Conservation (phyloP, 2,113 vertebrate species). For the Colaptes auratus region DNA sequence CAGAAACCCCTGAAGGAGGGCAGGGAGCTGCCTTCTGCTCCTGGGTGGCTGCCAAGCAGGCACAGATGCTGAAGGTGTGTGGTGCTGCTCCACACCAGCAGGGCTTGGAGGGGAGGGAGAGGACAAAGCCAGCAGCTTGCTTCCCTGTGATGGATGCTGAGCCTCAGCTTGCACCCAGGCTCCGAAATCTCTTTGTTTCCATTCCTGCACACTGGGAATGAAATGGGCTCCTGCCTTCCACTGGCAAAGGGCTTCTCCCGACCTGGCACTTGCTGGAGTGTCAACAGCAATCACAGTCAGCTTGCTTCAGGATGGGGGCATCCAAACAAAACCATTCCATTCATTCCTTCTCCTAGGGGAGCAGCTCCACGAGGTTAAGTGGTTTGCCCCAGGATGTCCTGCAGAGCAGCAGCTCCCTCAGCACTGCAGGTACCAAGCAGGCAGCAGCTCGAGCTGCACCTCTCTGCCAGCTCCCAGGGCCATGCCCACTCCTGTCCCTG, state of each 20-base stretch:
- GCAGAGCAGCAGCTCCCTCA: background rate
- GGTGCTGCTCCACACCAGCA: background rate
- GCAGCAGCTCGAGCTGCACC: background rate
- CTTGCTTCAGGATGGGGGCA: background rate
- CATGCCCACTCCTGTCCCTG: accelerated
- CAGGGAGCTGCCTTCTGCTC: background rate
- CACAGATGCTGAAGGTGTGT: background rate
- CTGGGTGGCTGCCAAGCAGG: accelerated
- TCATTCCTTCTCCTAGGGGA: background rate
- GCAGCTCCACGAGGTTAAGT: background rate
- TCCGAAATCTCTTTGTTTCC: background rate
- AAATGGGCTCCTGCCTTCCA: accelerated
- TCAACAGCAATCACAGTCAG: background rate
- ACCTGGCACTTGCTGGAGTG: background rate
- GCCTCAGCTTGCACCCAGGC: background rate
- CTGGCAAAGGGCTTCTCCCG: background rate
- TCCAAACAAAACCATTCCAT: background rate
- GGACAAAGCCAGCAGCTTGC: background rate
- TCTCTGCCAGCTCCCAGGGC: background rate
- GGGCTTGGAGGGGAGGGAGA: background rate
- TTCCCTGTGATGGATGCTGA: accelerated
- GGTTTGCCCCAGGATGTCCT: background rate
- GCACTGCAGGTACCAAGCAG: background rate
- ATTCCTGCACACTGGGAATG: background rate
- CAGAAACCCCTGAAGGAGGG: background rate